These are phyloP conservation scores for Chinchilla lanigera DNA, from an alignment of 2,113 vertebrate species.

Conservation along the genomic window DNA sequence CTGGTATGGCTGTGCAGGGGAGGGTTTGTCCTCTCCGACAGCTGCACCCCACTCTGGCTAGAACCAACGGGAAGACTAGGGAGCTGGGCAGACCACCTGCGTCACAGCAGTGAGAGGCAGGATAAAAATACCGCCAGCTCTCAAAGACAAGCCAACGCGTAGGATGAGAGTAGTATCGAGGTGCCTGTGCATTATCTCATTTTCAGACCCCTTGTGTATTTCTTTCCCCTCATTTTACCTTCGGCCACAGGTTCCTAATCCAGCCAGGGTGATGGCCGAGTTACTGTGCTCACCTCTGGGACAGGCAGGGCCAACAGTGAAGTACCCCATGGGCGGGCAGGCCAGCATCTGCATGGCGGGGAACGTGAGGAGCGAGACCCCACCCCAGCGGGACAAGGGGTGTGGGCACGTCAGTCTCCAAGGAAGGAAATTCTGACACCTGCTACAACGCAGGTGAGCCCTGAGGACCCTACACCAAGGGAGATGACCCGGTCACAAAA, in stretches of 20 bases:
- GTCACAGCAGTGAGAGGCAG: background rate
- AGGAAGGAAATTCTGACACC: background rate
- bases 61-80: background rate
- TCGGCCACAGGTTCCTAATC: background rate
- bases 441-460: background rate
- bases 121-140: rapidly evolving
- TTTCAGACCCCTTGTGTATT: background rate
- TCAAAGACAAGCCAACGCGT: background rate
- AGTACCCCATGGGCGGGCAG: background rate
- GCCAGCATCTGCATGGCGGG: background rate
- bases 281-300: no score
- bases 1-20: background rate
- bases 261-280: background rate
- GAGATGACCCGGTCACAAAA: background rate
- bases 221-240: background rate
- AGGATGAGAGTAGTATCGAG: background rate
- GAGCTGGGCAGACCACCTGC: no score
- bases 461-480: background rate
- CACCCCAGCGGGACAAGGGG: background rate
- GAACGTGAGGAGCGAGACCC: background rate
- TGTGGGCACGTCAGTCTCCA: no score
- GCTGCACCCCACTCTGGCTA: background rate
- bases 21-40: background rate
- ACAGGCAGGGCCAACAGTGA: background rate
- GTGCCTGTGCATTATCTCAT: rapidly evolving